Conservation (phyloP, 2,113 vertebrate species). For the Eulacestoma nigropectus region DNA sequence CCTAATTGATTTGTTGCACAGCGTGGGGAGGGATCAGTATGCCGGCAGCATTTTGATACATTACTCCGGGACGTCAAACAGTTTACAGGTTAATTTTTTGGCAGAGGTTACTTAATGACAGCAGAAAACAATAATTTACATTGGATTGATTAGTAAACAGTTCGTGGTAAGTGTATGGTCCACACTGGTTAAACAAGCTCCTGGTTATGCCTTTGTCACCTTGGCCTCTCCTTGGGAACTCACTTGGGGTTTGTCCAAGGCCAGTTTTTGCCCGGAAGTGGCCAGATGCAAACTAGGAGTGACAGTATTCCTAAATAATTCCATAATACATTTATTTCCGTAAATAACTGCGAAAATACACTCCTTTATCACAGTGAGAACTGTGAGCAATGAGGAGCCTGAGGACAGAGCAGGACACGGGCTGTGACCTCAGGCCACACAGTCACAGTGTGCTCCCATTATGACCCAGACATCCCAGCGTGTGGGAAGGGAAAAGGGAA, state of each 20-base stretch:
- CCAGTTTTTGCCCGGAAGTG: neutral
- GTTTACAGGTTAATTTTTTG: constrained; percentile 71
- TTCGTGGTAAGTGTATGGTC: neutral
- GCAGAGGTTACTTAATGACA: constrained; percentile 53
- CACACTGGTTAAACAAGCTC: neutral
- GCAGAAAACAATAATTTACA: constrained; percentile 43
- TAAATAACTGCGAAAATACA: neutral
- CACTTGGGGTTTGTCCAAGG: fast-evolving
- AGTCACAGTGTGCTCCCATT: constrained; percentile 74
- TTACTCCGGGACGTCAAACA: constrained; percentile 49
- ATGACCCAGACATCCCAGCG: constrained; percentile 71
- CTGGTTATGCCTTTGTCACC: neutral
- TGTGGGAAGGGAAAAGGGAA: fast-evolving
- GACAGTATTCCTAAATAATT: constrained; percentile 25
- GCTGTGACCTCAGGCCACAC: constrained; percentile 79
- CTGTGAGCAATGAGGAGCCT: constrained; percentile 62
- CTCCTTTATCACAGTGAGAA: constrained; percentile 27
- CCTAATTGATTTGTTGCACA: constrained; percentile 79
- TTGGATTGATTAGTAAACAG: neutral
- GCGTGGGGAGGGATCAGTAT: constrained; percentile 58
- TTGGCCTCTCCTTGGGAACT: neutral
- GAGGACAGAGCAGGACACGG: constrained; percentile 69
- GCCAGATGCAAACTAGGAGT: neutral
- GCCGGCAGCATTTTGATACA: constrained; percentile 53
- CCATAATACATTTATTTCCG: neutral